phyloP scores from a whole-genome alignment of 2,113 vertebrate genomes.

The Epinephelus lanceolatus region DNA sequence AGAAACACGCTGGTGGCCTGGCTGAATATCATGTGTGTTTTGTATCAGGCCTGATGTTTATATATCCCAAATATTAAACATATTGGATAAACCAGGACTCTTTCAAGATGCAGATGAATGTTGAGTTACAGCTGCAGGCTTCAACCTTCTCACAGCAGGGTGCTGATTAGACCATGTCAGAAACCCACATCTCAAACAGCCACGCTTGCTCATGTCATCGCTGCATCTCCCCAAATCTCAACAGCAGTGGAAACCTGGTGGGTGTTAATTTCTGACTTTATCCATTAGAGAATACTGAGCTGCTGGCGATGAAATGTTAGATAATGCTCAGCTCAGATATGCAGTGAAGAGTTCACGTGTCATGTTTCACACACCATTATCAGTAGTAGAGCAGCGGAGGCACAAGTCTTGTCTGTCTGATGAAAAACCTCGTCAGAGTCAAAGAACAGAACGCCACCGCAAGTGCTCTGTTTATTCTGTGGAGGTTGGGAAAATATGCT shows the following conservation, averaged over 20 bases:
- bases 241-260: background rate
- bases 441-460: background rate
- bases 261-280: conserved; percentile 29
- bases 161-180: conserved; percentile 18
- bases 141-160: conserved; percentile 11
- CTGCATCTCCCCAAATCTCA: background rate
- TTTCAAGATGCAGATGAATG: background rate
- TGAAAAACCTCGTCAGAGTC: background rate
- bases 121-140: background rate
- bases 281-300: background rate
- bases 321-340: conserved; percentile 3
- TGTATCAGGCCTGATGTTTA: background rate
- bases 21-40: background rate
- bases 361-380: conserved; percentile 20
- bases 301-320: background rate
- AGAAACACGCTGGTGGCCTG: too few species aligned
- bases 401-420: background rate
- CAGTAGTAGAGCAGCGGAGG: background rate
- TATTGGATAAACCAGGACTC: background rate
- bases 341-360: background rate
- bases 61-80: background rate
- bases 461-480: conserved; percentile 4
- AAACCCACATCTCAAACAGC: conserved; percentile 12
- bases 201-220: background rate
- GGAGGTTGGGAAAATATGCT: conserved; percentile 31